Evolutionary conservation across 1,140 invertebrate genomes (phyloP).

Genomic region (Helicorthomorpha holstii): DNA sequence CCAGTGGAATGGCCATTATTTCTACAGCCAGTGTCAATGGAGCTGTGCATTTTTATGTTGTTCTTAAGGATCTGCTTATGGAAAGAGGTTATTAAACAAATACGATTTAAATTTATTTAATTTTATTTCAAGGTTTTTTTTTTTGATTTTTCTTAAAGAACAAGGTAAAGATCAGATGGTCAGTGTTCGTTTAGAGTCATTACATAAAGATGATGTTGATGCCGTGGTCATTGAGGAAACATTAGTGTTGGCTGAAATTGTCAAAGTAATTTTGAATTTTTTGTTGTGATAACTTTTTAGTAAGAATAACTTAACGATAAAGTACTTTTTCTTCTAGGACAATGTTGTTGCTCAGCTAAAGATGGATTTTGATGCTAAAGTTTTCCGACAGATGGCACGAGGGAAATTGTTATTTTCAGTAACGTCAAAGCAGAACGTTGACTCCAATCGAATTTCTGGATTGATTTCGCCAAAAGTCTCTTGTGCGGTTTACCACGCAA

Average conservation of each 20-base stretch:
- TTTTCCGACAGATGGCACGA: slow-evolving; percentile 47
- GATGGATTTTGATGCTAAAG: slow-evolving; percentile 47
- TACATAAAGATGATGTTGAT: background rate
- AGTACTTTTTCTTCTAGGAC: too few species aligned
- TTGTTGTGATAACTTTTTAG: too few species aligned
- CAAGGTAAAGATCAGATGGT: background rate
- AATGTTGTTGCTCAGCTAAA: slow-evolving; percentile 45
- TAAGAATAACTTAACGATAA: too few species aligned
- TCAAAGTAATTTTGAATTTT: background rate
- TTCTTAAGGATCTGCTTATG: slow-evolving; percentile 63
- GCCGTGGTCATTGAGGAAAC: background rate
- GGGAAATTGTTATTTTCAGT: slow-evolving; percentile 47
- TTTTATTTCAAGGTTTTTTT: background rate
- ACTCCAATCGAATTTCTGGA: slow-evolving; percentile 18
- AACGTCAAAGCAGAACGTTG: slow-evolving; percentile 40
- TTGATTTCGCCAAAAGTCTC: slow-evolving; percentile 12
- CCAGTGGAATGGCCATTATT: slow-evolving; percentile 67
- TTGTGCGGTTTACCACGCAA: slow-evolving; percentile 7
- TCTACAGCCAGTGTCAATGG: slow-evolving; percentile 47
- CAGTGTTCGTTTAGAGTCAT: background rate
- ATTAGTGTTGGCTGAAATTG: background rate
- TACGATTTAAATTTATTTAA: background rate
- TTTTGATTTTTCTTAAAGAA: background rate
- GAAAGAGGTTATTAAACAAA: slow-evolving; percentile 7
- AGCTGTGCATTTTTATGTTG: slow-evolving; percentile 50